Evolutionary conservation across 2,888 invertebrate species (phyloP), one percentile per base, ranked within the genome.

Genomic region (Pristionchus fissidentatus): DNA sequence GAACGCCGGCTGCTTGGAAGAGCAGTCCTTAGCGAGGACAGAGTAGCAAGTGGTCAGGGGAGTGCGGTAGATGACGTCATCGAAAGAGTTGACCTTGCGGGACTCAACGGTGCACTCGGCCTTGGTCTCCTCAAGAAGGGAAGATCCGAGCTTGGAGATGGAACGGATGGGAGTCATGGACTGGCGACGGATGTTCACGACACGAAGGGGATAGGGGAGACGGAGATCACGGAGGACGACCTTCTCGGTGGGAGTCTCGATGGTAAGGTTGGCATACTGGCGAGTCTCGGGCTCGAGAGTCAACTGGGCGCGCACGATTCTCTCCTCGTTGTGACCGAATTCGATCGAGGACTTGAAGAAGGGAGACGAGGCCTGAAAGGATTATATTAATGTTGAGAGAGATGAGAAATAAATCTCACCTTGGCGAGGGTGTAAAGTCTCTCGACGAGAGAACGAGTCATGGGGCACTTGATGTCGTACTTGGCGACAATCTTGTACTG

Each of bases 1-100:
- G 83, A 92, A 87, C 83, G 73, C 22, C 38, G 83, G 83, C 41
- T 83, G 26, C 19, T 55, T 26, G 87, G 86, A 75, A 46, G 91
- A 90, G 86, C 92, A 92, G 86, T 93, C 92, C 88, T 92, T 92
- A 84, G 90, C 89, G 84, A 93, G 83, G 38, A 93, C 86, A 83
- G 90, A 89, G 84, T 89, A 90, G 87, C 92, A 92, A 60, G 75
- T 85, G 70, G 84, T 85, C 32, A 88, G 49, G 35, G 88, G 85
- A 43, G 84, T 85, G 49, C 86, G 84, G 84, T 84, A 87, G 46
- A 49, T 75, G 32, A 87, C 85, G 46, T 85, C 85, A 83, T 91
- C 90, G 85, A 89, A 93, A n/a, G 92, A 91, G 77, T 85, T 75
- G 43, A 92, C 85, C 83, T 86, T 84, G 62, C 87, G 83, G 60